Evolutionary conservation across 1,140 invertebrate species (phyloP).

Genomic region (Stegodyphus dumicola): DNA sequence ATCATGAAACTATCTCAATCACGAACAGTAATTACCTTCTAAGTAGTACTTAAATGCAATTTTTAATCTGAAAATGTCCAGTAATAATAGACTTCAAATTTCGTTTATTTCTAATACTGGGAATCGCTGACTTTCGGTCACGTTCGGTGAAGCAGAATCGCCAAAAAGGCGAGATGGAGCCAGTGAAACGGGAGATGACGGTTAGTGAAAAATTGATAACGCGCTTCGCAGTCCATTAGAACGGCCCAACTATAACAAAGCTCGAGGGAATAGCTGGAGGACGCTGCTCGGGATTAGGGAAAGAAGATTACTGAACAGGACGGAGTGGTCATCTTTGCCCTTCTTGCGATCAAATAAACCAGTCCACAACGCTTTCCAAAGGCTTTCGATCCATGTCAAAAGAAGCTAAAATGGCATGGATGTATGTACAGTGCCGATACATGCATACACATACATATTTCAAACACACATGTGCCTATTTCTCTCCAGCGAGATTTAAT

Average conservation of each 20-base stretch:
- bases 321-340: conserved; percentile 18
- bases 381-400: neutral
- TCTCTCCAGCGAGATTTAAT: too few species aligned
- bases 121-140: too few species aligned
- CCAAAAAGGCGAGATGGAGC: conserved; percentile 31
- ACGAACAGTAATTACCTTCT: too few species aligned
- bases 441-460: too few species aligned
- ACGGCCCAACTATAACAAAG: conserved; percentile 36
- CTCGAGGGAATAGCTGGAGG: conserved; percentile 46
- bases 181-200: conserved; percentile 1
- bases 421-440: too few species aligned
- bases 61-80: too few species aligned
- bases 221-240: conserved; percentile 55
- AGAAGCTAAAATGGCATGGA: neutral
- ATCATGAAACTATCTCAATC: too few species aligned
- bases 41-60: too few species aligned
- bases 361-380: conserved; percentile 15
- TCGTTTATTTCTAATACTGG: too few species aligned
- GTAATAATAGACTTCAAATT: too few species aligned
- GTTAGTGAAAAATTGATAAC: conserved; percentile 55
- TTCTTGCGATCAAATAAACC: conserved; percentile 19
- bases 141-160: neutral
- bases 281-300: conserved; percentile 48
- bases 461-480: too few species aligned
- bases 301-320: conserved; percentile 52